phyloP scores from a whole-genome alignment of 1,140 invertebrate genomes.

The Phymastichus coffea region DNA sequence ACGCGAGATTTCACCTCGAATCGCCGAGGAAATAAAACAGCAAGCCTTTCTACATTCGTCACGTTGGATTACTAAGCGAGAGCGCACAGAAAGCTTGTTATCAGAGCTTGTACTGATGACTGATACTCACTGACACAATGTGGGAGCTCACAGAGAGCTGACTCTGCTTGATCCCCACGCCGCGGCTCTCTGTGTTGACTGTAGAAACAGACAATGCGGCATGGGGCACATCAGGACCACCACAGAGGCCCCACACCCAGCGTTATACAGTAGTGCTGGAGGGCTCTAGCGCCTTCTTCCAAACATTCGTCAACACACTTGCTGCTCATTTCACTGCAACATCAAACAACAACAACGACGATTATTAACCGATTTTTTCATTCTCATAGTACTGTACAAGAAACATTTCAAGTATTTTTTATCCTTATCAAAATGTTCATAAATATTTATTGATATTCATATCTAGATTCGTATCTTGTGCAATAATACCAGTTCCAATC shows the following conservation, averaged over 20 bases:
- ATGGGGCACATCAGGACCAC: slow-evolving; percentile 92
- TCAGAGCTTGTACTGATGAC: too few species aligned
- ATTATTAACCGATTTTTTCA: too few species aligned
- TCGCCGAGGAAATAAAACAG: too few species aligned
- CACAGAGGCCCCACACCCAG: slow-evolving; percentile 98
- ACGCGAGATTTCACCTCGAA: too few species aligned
- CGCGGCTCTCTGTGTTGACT: slow-evolving; percentile 75
- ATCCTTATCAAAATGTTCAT: too few species aligned
- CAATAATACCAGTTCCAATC: too few species aligned
- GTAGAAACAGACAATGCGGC: slow-evolving; percentile 68
- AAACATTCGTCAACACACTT: slow-evolving; percentile 51
- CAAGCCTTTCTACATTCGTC: too few species aligned
- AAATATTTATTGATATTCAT: too few species aligned
- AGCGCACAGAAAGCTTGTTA: too few species aligned
- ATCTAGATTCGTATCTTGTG: too few species aligned
- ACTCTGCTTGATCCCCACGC: slow-evolving; percentile 74
- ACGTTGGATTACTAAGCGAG: neutral
- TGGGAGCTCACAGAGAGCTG: slow-evolving; percentile 71
- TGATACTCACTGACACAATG: slow-evolving; percentile 56
- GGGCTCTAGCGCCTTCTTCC: slow-evolving; percentile 46
- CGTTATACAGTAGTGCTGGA: slow-evolving; percentile 74
- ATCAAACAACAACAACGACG: neutral
- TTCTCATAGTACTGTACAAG: too few species aligned
- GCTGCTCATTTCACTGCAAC: slow-evolving; percentile 50
- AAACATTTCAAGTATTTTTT: too few species aligned